Evolutionary conservation across 2,113 vertebrate species (phyloP).

Genomic region (Hippopotamus amphibius): DNA sequence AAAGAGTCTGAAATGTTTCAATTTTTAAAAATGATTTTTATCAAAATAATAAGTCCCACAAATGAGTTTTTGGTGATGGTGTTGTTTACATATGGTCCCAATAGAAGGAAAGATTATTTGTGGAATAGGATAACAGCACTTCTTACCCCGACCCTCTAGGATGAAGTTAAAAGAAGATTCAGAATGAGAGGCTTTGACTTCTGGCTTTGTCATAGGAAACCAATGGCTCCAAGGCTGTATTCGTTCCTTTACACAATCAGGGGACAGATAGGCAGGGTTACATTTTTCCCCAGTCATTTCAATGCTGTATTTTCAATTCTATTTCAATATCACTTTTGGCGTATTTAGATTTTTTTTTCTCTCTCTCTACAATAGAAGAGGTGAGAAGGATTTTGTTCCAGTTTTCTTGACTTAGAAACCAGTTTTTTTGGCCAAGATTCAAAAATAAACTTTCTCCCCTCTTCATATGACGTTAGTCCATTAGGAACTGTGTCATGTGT

Average conservation of each 20-base stretch:
- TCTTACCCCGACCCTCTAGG: neutral
- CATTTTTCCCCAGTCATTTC: neutral
- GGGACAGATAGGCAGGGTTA: neutral
- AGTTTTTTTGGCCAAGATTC: neutral
- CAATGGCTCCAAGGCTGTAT: neutral
- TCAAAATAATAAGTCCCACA: neutral
- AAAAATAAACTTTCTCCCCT: neutral
- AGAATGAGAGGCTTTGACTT: neutral
- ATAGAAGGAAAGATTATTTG: neutral
- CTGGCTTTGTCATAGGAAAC: neutral
- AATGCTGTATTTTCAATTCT: neutral
- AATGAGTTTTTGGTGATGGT: neutral
- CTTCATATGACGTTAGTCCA: neutral
- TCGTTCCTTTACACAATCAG: neutral
- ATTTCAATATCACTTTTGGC: neutral
- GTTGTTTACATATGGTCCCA: neutral
- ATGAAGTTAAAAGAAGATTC: neutral
- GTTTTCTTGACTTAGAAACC: neutral
- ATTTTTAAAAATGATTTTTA: constrained; percentile 4
- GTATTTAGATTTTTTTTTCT: neutral
- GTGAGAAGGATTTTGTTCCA: neutral
- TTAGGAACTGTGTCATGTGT: neutral
- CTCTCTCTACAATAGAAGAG: neutral
- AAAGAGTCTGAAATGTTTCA: constrained; percentile 9
- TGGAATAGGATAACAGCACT: neutral